phyloP scores from a whole-genome alignment of 2,797 vertebrate species.

The Sebastes ruberrimus region DNA sequence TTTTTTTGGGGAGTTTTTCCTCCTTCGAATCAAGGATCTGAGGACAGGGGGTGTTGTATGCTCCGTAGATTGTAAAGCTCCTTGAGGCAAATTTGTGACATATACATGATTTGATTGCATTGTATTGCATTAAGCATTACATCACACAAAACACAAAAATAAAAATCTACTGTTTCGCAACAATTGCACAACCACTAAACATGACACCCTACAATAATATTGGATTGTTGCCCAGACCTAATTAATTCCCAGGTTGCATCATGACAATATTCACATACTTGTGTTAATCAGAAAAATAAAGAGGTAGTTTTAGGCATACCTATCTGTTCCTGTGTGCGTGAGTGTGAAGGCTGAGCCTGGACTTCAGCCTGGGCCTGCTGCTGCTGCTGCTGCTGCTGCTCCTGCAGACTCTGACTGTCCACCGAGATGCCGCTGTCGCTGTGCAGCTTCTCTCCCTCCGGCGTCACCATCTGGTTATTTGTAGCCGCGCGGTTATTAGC shows the following conservation, averaged over 20 bases:
- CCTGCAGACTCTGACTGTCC: conserved; percentile 96
- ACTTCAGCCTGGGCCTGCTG: conserved; percentile 82
- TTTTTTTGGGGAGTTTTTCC: background rate
- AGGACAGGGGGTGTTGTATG: too few relatives aligned
- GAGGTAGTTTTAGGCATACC: conserved; percentile 60
- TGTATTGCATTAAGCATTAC: background rate
- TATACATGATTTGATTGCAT: background rate
- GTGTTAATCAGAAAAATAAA: background rate
- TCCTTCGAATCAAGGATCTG: too few relatives aligned
- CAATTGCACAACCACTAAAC: background rate
- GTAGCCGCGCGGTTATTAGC: conserved; percentile 91
- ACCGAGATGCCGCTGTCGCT: conserved; percentile 98
- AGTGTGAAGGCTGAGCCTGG: conserved; percentile 79
- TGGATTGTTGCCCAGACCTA: background rate
- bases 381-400: conserved; percentile 85
- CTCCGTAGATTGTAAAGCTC: background rate
- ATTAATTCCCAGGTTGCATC: background rate
- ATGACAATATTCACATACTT: background rate
- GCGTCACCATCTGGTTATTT: conserved; percentile 93
- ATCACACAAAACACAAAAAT: background rate
- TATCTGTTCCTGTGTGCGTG: conserved; percentile 82
- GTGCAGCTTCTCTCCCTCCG: conserved; percentile 97
- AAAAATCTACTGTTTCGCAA: background rate
- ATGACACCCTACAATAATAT: background rate
- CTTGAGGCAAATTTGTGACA: background rate